Percentiles rank a stretch among this genome's conserved stretches.
Evolutionary conservation across 2,113 vertebrate species (phyloP).

Genomic region (Onychorhynchus coronatus): DNA sequence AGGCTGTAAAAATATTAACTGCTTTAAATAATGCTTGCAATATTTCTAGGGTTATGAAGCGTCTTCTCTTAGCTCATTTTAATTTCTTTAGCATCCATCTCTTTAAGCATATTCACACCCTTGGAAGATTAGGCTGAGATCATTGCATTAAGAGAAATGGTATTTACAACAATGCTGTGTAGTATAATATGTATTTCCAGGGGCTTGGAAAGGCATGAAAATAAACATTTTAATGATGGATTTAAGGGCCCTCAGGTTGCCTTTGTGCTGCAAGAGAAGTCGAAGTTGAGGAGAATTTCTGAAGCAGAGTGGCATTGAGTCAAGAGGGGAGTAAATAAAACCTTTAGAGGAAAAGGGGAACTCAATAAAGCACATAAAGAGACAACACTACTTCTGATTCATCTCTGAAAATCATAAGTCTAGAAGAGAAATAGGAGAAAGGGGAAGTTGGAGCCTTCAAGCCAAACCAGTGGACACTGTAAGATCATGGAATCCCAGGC

Average conservation of each 20-base stretch:
- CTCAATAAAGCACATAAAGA: background rate
- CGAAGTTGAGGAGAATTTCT: background rate
- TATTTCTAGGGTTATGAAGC: slow-evolving; percentile 46
- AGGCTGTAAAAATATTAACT: slow-evolving; percentile 65
- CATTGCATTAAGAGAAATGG: slow-evolving; percentile 32
- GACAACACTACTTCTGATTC: accelerated
- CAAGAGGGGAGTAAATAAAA: slow-evolving; percentile 15
- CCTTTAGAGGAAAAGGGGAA: background rate
- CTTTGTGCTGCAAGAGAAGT: background rate
- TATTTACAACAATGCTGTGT: slow-evolving; percentile 25
- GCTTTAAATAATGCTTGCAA: slow-evolving; percentile 54
- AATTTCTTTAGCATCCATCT: slow-evolving; percentile 46
- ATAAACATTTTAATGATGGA: background rate
- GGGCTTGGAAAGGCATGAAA: background rate
- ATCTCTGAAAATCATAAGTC: background rate
- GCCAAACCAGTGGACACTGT: accelerated
- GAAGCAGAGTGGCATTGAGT: background rate
- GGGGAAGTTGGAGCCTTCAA: accelerated
- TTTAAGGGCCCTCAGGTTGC: background rate
- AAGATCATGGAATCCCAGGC: background rate
- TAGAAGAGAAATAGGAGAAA: background rate
- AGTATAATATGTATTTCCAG: background rate
- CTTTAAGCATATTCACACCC: slow-evolving; percentile 2
- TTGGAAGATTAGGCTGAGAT: slow-evolving; percentile 30
- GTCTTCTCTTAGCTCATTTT: slow-evolving; percentile 32